Evolutionary conservation across 2,888 invertebrate species (phyloP).

Genomic region (Baronia brevicornis): DNA sequence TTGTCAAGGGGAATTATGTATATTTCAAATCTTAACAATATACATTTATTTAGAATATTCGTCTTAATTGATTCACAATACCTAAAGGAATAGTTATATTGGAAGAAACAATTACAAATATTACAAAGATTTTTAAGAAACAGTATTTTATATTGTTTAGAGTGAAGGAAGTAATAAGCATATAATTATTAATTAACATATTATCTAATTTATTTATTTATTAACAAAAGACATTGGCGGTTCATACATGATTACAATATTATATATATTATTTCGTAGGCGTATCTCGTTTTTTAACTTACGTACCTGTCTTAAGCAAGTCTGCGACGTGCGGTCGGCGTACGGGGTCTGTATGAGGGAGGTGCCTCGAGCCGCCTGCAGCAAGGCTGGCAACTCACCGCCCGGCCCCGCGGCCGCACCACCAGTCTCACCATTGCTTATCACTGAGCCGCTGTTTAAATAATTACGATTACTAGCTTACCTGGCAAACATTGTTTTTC

Average conservation of each 20-base stretch:
- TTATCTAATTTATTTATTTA: not conserved
- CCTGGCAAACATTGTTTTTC: conserved; percentile 11
- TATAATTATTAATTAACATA: too few species aligned
- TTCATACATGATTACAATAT: too few species aligned
- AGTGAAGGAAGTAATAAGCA: too few species aligned
- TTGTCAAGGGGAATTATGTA: not conserved
- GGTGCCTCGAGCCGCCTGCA: conserved; percentile 28
- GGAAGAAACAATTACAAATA: too few species aligned
- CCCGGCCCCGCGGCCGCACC: conserved; percentile 5
- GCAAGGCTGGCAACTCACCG: conserved; percentile 22
- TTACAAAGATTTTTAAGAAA: too few species aligned
- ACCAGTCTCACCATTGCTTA: not conserved
- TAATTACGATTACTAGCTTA: not conserved
- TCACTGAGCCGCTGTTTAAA: not conserved
- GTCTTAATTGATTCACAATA: too few species aligned
- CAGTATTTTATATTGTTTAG: too few species aligned
- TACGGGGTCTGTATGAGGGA: conserved; percentile 21
- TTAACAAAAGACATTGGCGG: not conserved
- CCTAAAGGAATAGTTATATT: too few species aligned
- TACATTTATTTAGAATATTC: too few species aligned
- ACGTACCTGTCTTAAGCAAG: conserved; percentile 11
- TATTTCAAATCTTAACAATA: too few species aligned
- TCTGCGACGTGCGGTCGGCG: conserved; percentile 16
- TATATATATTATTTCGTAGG: not conserved
- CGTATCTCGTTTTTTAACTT: too few species aligned